These are phyloP conservation scores for Cygnus olor DNA, from an alignment of 2,797 vertebrate species.

Conservation along the genomic window DNA sequence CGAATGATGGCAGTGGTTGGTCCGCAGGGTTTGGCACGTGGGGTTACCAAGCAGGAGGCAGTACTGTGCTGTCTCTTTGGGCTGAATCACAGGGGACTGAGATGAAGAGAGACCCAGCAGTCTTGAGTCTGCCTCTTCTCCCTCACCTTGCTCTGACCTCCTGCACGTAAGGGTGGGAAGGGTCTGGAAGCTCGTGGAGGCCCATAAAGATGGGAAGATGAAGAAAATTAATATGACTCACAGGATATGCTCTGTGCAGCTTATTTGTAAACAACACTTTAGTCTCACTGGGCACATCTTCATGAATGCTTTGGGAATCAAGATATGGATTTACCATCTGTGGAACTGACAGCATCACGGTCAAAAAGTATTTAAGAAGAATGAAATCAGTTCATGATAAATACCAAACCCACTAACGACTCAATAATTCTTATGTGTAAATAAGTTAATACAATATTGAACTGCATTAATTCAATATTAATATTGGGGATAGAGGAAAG, in stretches of 20 bases:
- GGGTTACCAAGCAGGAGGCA: no score
- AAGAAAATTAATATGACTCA: neutral
- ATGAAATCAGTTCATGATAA: neutral
- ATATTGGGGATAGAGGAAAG: neutral
- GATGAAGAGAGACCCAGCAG: neutral
- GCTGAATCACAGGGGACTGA: neutral
- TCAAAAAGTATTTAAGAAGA: neutral
- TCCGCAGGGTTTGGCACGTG: neutral
- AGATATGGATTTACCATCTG: neutral
- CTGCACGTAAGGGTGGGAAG: neutral
- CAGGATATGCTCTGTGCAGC: neutral
- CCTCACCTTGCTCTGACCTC: neutral
- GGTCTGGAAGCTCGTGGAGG: neutral
- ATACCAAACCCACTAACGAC: neutral
- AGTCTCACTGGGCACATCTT: neutral
- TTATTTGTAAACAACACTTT: neutral
- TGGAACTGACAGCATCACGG: neutral
- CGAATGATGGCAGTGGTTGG: neutral
- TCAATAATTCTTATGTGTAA: neutral
- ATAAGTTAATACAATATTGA: neutral
- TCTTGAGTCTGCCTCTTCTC: neutral
- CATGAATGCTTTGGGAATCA: neutral
- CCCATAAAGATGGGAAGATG: neutral
- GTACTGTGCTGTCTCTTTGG: neutral
- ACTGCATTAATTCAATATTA: no score